These are phyloP conservation scores for Numenius phaeopus DNA, from an alignment of 2,797 vertebrate species.

Conservation along the genomic window DNA sequence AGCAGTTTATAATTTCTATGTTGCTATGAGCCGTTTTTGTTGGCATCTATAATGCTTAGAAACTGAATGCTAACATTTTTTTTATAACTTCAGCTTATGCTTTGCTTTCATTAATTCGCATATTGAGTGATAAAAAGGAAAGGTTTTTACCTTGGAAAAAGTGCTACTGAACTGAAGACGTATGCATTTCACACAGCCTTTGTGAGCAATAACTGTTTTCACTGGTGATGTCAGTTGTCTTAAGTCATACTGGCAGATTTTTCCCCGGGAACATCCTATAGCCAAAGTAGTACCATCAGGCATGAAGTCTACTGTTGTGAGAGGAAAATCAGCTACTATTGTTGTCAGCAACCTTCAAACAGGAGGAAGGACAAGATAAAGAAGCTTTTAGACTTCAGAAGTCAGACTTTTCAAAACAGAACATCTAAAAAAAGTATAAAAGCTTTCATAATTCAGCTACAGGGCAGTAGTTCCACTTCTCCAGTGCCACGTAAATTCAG, in stretches of 20 bases:
- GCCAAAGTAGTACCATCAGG: conserved; percentile 93
- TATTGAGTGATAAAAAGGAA: not conserved
- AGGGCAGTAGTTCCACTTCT: not conserved
- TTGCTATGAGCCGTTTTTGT: not conserved
- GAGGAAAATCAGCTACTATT: conserved; percentile 89
- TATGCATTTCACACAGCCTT: conserved; percentile 93
- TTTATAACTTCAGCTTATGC: not conserved
- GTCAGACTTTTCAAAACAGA: not conserved
- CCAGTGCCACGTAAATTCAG: not conserved
- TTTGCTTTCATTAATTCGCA: conserved; percentile 8
- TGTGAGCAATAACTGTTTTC: conserved; percentile 89
- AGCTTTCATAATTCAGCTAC: not conserved
- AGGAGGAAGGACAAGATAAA: not conserved
- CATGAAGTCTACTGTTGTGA: conserved; percentile 94
- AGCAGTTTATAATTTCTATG: not conserved
- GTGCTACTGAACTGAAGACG: conserved; percentile 85
- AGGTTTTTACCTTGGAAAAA: conserved; percentile 76
- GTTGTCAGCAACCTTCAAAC: conserved; percentile 87
- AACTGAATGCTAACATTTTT: not conserved
- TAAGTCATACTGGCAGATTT: conserved; percentile 95
- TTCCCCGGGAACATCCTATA: conserved; percentile 93
- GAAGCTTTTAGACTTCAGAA: not conserved
- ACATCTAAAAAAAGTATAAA: not conserved
- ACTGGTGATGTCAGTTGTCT: conserved; percentile 90
- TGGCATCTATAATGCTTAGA: not conserved